phyloP scores from a whole-genome alignment of 1,140 invertebrate genomes.

The Stegodyphus mimosarum region DNA sequence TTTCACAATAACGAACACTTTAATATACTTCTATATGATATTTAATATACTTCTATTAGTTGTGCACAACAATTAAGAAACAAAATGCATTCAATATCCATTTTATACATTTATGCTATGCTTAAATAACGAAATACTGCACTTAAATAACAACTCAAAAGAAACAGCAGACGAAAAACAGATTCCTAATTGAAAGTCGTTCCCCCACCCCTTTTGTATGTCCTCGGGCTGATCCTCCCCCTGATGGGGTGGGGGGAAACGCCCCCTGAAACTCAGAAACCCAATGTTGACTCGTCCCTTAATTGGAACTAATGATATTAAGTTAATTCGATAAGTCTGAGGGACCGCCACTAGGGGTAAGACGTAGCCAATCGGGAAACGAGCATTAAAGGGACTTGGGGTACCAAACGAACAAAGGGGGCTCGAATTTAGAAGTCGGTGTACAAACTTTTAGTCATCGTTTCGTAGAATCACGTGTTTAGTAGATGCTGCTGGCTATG shows the following conservation, averaged over 20 bases:
- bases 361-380: slow-evolving; percentile 46
- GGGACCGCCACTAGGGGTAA: slow-evolving; percentile 40
- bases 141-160: not conserved
- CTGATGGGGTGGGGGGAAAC: slow-evolving; percentile 22
- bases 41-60: no score
- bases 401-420: slow-evolving; percentile 18
- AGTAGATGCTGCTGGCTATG: slow-evolving; percentile 29
- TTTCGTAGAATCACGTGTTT: slow-evolving; percentile 33
- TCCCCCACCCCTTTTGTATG: slow-evolving; percentile 46
- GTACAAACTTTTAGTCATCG: slow-evolving; percentile 60
- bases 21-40: no score
- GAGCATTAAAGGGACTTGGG: no score
- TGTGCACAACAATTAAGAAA: no score
- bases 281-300: slow-evolving; percentile 60
- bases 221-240: slow-evolving; percentile 36
- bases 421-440: slow-evolving; percentile 47
- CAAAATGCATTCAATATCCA: not conserved
- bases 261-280: slow-evolving; percentile 46
- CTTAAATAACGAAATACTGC: not conserved
- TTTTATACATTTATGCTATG: not conserved
- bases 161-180: slow-evolving; percentile 47
- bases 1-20: no score
- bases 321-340: slow-evolving; percentile 50
- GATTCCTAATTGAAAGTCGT: slow-evolving; percentile 59
- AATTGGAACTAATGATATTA: slow-evolving; percentile 59